Percentiles rank a stretch among this genome's conserved stretches.
Conservation (phyloP, 2,888 invertebrate species). For the Ptycholaimellus sp. region DNA sequence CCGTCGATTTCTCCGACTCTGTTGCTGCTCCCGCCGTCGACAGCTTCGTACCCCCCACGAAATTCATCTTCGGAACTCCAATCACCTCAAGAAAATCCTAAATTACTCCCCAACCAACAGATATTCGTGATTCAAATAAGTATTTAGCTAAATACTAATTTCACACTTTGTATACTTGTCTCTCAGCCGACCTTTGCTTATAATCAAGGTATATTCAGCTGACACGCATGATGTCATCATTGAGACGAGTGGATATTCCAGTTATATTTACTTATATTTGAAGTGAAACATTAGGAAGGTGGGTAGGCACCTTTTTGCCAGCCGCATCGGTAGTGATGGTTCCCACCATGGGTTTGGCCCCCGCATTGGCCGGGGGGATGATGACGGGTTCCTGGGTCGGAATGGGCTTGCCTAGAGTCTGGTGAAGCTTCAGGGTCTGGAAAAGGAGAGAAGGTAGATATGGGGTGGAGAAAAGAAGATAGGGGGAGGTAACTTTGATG, state of each 20-base stretch:
- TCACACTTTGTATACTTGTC: too few relatives aligned
- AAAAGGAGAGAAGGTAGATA: constrained; percentile 7
- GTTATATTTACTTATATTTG: too few relatives aligned
- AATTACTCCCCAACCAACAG: too few relatives aligned
- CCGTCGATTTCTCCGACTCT: background rate
- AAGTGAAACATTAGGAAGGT: constrained; percentile 3
- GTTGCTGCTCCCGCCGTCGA: constrained; percentile 10
- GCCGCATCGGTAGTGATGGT: constrained; percentile 6
- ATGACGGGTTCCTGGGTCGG: constrained; percentile 82
- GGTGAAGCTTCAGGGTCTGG: constrained; percentile 65
- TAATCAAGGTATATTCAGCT: too few relatives aligned
- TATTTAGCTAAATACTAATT: too few relatives aligned
- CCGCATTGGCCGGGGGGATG: constrained; percentile 28
- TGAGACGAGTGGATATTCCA: too few relatives aligned
- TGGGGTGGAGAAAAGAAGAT: background rate
- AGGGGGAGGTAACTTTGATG: constrained; percentile 50
- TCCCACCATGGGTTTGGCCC: background rate
- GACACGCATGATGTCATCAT: too few relatives aligned
- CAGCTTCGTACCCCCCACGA: constrained; percentile 38
- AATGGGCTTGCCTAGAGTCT: constrained; percentile 85
- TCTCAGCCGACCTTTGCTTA: too few relatives aligned
- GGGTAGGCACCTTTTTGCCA: constrained; percentile 5
- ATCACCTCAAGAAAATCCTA: too few relatives aligned
- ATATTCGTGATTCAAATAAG: too few relatives aligned
- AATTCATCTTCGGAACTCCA: constrained; percentile 54